These are phyloP conservation scores for Anneissia japonica DNA, from an alignment of 35 echinoderm and acorn worm genomes.

Conservation along the genomic window DNA sequence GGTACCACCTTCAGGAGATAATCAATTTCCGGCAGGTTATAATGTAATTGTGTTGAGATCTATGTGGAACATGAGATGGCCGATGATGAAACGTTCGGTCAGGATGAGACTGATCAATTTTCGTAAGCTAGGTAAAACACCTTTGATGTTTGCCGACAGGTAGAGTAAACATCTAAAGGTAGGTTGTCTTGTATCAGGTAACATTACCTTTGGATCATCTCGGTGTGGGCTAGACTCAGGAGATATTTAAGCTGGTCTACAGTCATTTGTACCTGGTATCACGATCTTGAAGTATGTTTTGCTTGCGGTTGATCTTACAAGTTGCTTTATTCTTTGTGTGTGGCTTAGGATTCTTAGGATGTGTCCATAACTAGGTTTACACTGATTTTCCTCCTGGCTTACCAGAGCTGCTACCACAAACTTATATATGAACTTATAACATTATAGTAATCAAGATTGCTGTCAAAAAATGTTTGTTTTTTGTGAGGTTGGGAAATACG, in stretches of 20 bases:
- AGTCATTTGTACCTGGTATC: neutral
- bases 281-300: no score
- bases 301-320: no score
- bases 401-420: no score
- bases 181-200: neutral
- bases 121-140: neutral
- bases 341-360: neutral
- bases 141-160: neutral
- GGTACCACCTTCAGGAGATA: neutral
- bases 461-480: no score
- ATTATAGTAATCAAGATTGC: no score
- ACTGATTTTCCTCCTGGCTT: no score
- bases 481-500: no score
- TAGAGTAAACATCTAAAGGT: neutral
- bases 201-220: neutral
- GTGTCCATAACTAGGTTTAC: neutral
- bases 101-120: neutral
- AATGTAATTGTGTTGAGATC: neutral
- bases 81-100: neutral
- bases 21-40: neutral
- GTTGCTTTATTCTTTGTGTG: neutral
- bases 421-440: no score
- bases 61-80: neutral
- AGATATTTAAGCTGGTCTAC: neutral
- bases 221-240: neutral